Base-by-base conservation (phyloP, 2,113 vertebrate genomes). In the Pomatorhinus ruficollis region DNA sequence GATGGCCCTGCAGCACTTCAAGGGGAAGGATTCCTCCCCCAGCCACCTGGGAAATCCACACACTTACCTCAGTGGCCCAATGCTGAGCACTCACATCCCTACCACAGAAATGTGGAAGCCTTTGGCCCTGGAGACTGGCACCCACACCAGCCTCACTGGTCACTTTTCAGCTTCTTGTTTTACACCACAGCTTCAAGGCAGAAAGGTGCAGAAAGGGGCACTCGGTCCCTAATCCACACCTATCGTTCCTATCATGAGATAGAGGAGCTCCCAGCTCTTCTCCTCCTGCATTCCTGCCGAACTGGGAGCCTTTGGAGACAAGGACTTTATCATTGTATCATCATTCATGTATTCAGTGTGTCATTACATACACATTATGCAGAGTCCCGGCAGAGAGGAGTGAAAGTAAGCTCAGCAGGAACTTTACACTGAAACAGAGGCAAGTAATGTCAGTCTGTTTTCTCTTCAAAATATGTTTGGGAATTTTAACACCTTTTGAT, bases 201-300 rank as follows among this genome's bases (percentile, higher is more conserved):
- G 30, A 47, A 1, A 50, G 35, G 35, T 33, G 13, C 39, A 59
- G 56, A 59, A 75, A 71, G 9, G 20, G 17, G 53, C 59, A 65
- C 20, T 25, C 0, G 1, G 40, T 31, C 70, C 54, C 78, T 42
- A 47, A 57, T 7, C 47, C 70, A 56, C 20, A 49, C 18, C 39
- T 52, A 3, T 39, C 0, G 3, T 8, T 85, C 53, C 64, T 68
- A 19, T 9, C 15, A 4, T 1, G 18, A 47, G 52, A 20, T 0
- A 18, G 28, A 74, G 63, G 47, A 60, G 52, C 24, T 84, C 28
- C 39, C 25, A 75, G 65, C 66, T 50, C 56, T 82, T 50, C 47
- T 68, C 52, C 76, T 66, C 49, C 77, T 50, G 75, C 77, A 49
- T 22, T 78, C 80, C 57, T 70, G 78, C 40, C 82, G 60, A 49